Evolutionary conservation across 2,113 vertebrate genomes (phyloP).

Genomic region (Chaetura pelagica): DNA sequence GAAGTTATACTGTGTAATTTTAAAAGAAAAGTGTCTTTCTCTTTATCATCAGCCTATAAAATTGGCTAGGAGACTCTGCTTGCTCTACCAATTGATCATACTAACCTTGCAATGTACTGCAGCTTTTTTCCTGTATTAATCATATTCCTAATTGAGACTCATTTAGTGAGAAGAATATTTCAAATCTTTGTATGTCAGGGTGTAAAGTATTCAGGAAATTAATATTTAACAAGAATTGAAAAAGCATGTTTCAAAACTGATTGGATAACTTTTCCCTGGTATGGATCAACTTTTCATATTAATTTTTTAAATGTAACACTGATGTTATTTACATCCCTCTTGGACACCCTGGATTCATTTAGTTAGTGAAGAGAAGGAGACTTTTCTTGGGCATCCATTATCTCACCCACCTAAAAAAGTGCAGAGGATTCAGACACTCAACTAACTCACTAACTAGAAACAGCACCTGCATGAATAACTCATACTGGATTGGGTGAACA

Average conservation of each 20-base stretch:
- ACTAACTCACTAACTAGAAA: not conserved
- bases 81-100: constrained; percentile 24
- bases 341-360: not conserved
- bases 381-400: not conserved
- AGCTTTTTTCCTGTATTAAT: not conserved
- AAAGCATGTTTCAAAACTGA: not conserved
- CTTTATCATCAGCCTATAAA: constrained; percentile 25
- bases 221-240: not conserved
- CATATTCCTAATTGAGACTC: not conserved
- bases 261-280: not conserved
- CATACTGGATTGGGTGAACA: not conserved
- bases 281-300: not conserved
- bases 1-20: not conserved
- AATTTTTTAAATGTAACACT: not conserved
- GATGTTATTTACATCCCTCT: not conserved
- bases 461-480: not conserved
- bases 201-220: not conserved
- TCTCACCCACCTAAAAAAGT: not conserved
- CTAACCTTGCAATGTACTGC: not conserved
- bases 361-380: not conserved
- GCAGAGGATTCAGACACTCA: not conserved
- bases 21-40: constrained; percentile 20
- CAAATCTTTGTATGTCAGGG: not conserved
- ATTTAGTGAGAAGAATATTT: not conserved
- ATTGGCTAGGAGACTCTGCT: not conserved